Evolutionary conservation across 1,140 invertebrate species (phyloP), one percentile per base, ranked within the genome.

Genomic region (Dufourea novaeangliae): DNA sequence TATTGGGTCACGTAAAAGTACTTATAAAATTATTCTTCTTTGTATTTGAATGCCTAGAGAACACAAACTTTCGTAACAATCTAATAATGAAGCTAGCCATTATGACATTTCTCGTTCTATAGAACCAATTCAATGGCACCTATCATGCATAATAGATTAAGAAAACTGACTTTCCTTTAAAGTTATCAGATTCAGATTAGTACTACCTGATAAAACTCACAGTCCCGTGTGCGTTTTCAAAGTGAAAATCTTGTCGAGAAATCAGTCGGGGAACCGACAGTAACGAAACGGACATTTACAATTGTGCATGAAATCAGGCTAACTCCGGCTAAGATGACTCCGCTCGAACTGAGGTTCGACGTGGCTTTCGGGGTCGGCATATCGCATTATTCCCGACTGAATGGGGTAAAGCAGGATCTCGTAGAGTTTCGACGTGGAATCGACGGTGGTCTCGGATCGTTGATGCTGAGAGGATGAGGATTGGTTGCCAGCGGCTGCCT

Each of bases 341-440:
- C 68, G 39, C 32, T 67, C 69, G 50, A 72, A 69, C 78, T 37
- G 70, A 74, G 79, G 57, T 79, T 82, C 83, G 79, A 86, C 79
- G 83, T 69, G 71, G 78, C 69, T 84, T 81, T 80, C 70, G 79
- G 83, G 76, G 59, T 78, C 69, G 84, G 80, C 80, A 87, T 87
- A 86, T 85, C 80, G 86, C 83, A 85, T 87, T 86, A 86, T 88
- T 87, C 80, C 75, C 85, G 78, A 74, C 79, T 86, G 87, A 88
- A 87, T 88, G 84, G 77, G 84, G 87, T 86, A 87, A 89, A 89
- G 88, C 86, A 83, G 82, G 78, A 78, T 85, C 78, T 82, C 75
- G 74, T 75, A 79, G 84, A 86, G 84, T 83, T 88, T 72, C 75
- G 57, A 78, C 74, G 82, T 79, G 75, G 80, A 86, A 85, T 83